phyloP scores from a whole-genome alignment of 2,113 vertebrate genomes.

The Nerophis lumbriciformis region DNA sequence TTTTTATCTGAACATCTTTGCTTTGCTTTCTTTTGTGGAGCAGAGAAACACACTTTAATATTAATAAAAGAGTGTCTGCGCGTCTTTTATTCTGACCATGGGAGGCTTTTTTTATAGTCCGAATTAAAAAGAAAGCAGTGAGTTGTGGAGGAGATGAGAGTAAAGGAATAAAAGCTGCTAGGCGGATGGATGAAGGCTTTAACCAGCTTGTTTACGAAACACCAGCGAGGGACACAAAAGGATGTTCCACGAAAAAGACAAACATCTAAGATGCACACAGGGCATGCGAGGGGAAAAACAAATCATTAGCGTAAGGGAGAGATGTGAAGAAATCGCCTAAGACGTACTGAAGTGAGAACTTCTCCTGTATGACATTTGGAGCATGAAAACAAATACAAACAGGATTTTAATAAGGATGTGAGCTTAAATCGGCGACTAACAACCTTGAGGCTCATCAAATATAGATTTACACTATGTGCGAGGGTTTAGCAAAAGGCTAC shows the following conservation, averaged over 20 bases:
- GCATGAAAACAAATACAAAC: background rate
- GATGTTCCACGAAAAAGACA: slow-evolving; percentile 7
- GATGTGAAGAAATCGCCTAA: background rate
- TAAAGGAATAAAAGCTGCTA: slow-evolving; percentile 8
- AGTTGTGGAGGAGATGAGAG: slow-evolving; percentile 10
- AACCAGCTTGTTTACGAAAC: slow-evolving; percentile 32
- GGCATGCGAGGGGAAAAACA: slow-evolving; percentile 4
- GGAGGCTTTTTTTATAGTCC: slow-evolving; percentile 5
- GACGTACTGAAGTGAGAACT: background rate
- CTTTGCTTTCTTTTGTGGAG: slow-evolving; percentile 16
- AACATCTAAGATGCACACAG: background rate
- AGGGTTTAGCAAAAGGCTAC: background rate
- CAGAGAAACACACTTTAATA: slow-evolving; percentile 35
- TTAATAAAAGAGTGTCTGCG: slow-evolving; percentile 22
- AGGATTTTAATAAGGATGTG: background rate
- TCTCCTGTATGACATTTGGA: background rate
- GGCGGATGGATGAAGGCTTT: background rate
- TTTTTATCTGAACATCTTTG: slow-evolving; percentile 39
- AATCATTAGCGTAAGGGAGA: slow-evolving; percentile 1
- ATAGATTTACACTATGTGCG: background rate
- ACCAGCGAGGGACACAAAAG: slow-evolving; percentile 22
- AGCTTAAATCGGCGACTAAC: slow-evolving; percentile 1
- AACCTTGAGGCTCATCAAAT: slow-evolving; percentile 8
- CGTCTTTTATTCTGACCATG: slow-evolving; percentile 1
- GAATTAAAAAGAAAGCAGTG: background rate